A percentile compares a stretch with the other conserved stretches of the same genome.
Evolutionary conservation across 2,888 invertebrate species (phyloP).

Genomic region (Agrenia bidenticulata): DNA sequence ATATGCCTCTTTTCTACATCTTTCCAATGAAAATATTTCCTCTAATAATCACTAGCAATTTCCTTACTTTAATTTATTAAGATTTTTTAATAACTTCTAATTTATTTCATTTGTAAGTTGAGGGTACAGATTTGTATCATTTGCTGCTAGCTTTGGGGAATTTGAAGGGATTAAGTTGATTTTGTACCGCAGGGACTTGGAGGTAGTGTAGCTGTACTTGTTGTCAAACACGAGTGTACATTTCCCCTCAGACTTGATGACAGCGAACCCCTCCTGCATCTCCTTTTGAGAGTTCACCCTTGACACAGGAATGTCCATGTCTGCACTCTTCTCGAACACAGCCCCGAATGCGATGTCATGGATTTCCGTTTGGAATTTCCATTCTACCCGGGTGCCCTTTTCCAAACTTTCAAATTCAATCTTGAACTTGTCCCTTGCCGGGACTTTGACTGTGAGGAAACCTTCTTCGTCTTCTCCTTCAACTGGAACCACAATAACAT

Average conservation of each 20-base stretch:
- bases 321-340: background rate
- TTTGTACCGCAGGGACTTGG: slow-evolving; percentile 22
- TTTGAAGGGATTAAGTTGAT: slow-evolving; percentile 10
- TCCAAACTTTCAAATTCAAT: background rate
- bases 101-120: background rate
- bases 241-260: background rate
- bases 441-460: slow-evolving; percentile 15
- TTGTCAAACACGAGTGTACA: slow-evolving; percentile 4
- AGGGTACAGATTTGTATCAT: too few species aligned
- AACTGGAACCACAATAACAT: slow-evolving; percentile 10
- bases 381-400: background rate
- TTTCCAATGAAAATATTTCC: too few species aligned
- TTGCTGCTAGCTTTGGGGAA: background rate
- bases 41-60: too few species aligned
- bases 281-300: background rate
- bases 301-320: background rate
- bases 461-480: slow-evolving; percentile 30
- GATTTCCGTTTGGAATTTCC: slow-evolving; percentile 7
- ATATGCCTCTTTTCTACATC: too few species aligned
- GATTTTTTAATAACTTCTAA: background rate
- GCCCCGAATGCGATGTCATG: slow-evolving; percentile 11
- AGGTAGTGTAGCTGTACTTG: background rate
- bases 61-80: too few species aligned
- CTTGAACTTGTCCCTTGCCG: slow-evolving; percentile 25
- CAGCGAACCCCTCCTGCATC: background rate